Evolutionary conservation across 2,888 invertebrate genomes (phyloP).

Genomic region (Malacosoma neustria): DNA sequence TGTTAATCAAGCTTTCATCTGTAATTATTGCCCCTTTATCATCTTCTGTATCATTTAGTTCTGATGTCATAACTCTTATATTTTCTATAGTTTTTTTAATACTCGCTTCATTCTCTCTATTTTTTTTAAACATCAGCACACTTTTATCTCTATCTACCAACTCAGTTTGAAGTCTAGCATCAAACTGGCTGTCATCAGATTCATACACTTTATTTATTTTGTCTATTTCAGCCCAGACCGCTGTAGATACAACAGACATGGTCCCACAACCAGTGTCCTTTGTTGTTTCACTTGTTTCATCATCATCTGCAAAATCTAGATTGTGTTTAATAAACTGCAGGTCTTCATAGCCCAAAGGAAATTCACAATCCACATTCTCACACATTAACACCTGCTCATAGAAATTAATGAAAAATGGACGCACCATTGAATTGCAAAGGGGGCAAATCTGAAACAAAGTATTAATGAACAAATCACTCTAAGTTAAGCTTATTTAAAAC

Average conservation of each 20-base stretch:
- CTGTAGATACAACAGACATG: constrained; percentile 23
- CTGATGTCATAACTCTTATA: constrained; percentile 26
- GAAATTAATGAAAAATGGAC: constrained; percentile 36
- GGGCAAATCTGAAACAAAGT: constrained; percentile 44
- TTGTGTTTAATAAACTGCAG: constrained; percentile 28
- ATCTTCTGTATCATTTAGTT: constrained; percentile 16
- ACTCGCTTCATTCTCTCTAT: constrained; percentile 13
- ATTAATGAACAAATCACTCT: too few relatives aligned
- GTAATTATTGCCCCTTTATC: constrained; percentile 18
- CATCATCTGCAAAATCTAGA: constrained; percentile 16
- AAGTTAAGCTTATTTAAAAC: too few relatives aligned
- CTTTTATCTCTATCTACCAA: constrained; percentile 7
- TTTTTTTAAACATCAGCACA: constrained; percentile 7
- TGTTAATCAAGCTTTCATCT: constrained; percentile 41
- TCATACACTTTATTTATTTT: constrained; percentile 24
- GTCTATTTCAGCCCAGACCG: constrained; percentile 33
- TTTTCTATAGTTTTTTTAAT: constrained; percentile 26
- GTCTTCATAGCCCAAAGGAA: constrained; percentile 44
- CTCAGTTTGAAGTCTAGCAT: constrained; percentile 4
- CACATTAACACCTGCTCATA: constrained; percentile 48
- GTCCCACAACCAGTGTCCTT: constrained; percentile 9
- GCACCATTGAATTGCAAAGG: constrained; percentile 31
- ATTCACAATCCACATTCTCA: constrained; percentile 40
- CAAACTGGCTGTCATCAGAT: constrained; percentile 20
- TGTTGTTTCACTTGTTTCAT: constrained; percentile 15